Evolutionary conservation across 2,113 vertebrate genomes (phyloP), one percentile per base, ranked within the genome.

Genomic region (Podarcis raffonei): DNA sequence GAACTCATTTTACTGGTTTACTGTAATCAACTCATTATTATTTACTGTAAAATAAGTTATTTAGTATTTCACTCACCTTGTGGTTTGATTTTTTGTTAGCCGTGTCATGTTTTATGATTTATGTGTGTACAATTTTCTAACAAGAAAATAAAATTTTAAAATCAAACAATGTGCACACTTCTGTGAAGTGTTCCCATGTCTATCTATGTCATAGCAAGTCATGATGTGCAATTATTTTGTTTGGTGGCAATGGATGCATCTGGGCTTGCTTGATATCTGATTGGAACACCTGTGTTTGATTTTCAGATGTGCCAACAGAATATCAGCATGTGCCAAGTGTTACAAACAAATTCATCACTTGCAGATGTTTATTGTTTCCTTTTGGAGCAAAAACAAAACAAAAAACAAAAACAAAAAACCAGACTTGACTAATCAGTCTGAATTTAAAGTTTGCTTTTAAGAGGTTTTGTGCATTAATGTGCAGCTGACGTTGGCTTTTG

Each of bases 371-470:
- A 94, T 95, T 94, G 89, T 95, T 96, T 95, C 92, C 90, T 95
- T 93, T 95, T 88, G 87, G 78, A 92, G 91, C 32, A 37, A 35
- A 35, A 35, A 62, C 18, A 5, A 53, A 53, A 48, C 42, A 48
- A 11, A 48, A 48, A 11, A 48, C 48, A 68, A 25, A 30, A 69
- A 30, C 5, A 95, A 95, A 92, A 42, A 42, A 48, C 94, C 93
- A 94, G 90, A 93, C 94, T 94, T 95, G 94, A 91, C 93, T 92
- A 87, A 92, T 94, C 92, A 94, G 90, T 89, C 90, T 95, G 91
- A 94, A 96, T 94, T 94, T 96, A 93, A 94, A 94, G 89, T 93
- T 96, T 90, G 89, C 94, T 96, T 95, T 94, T 93, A 93, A 92
- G 96, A 93, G 93, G 91, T 94, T 95, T 95, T 95, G 91, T 85